Evolutionary conservation across 2,797 vertebrate species (phyloP).

Genomic region (Urophycis tenuis): DNA sequence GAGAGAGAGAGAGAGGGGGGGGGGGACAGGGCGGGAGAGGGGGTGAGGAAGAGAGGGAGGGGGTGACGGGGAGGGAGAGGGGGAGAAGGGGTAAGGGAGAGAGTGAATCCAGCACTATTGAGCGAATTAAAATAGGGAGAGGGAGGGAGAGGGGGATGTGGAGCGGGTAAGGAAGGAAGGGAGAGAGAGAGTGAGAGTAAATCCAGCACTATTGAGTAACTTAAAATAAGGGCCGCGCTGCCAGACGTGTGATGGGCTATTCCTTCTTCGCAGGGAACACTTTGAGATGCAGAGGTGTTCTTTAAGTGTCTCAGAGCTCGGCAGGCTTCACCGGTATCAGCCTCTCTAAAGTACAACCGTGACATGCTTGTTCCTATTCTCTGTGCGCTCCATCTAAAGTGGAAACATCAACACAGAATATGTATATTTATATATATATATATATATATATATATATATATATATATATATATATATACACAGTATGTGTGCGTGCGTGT

Average conservation of each 20-base stretch:
- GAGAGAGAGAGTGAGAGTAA: slow-evolving; percentile 23
- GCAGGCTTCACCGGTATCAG: not conserved
- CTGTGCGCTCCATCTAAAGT: not conserved
- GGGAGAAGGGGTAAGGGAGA: not conserved
- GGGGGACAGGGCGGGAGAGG: not conserved
- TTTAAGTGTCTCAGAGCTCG: slow-evolving; percentile 13
- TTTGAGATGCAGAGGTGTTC: slow-evolving; percentile 25
- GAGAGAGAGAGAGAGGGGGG: too few species aligned
- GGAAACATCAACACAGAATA: not conserved
- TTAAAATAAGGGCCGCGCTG: slow-evolving; percentile 42
- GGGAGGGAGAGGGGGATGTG: not conserved
- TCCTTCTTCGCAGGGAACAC: slow-evolving; percentile 17
- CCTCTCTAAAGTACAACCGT: not conserved
- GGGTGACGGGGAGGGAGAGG: too few species aligned
- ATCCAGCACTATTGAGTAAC: slow-evolving; percentile 35
- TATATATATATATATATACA: too few species aligned
- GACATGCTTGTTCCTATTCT: not conserved
- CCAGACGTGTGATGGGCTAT: slow-evolving; percentile 29
- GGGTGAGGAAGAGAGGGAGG: not conserved
- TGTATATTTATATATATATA: not conserved
- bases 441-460: too few species aligned
- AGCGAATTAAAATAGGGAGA: too few species aligned
- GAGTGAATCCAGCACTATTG: too few species aligned
- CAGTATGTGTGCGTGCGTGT: not conserved
- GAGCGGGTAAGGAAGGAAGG: not conserved